These are phyloP conservation scores for Xylophagus ater DNA, from an alignment of 2,888 invertebrate genomes.

Conservation along the genomic window DNA sequence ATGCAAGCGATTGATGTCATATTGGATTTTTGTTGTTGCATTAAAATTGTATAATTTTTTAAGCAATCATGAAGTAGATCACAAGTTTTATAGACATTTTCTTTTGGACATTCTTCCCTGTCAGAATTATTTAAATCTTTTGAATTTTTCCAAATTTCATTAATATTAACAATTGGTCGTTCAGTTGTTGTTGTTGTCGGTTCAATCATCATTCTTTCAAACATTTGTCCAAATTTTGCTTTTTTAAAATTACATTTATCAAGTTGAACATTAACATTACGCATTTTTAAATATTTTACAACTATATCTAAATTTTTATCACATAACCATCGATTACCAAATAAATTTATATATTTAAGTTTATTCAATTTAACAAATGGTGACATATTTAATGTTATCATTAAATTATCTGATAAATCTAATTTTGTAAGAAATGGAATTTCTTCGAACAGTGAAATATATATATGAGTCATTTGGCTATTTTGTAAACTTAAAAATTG, in stretches of 20 bases:
- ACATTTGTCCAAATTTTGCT: conserved; percentile 10
- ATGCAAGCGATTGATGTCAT: too few relatives aligned
- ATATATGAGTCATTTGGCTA: conserved; percentile 47
- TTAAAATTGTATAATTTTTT: conserved; percentile 3
- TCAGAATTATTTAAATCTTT: neutral
- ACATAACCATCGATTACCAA: conserved; percentile 49
- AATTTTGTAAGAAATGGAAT: conserved; percentile 46
- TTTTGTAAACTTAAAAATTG: conserved; percentile 48
- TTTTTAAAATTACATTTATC: conserved; percentile 24
- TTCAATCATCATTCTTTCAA: conserved; percentile 27
- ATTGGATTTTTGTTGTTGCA: too few relatives aligned
- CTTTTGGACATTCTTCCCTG: neutral
- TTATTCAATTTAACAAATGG: conserved; percentile 42
- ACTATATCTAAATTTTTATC: conserved; percentile 33
- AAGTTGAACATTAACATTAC: conserved; percentile 23
- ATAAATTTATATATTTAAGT: conserved; percentile 43
- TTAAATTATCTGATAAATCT: conserved; percentile 50
- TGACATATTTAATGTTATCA: conserved; percentile 43
- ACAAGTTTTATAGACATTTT: neutral
- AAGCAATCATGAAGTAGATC: conserved; percentile 9
- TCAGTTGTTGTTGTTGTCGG: conserved; percentile 11
- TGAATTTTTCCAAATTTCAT: conserved; percentile 12
- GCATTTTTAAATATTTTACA: conserved; percentile 23
- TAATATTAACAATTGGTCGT: conserved; percentile 13
- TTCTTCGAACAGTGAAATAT: conserved; percentile 42